Base-by-base conservation (phyloP, 2,888 invertebrate genomes). In the Zaprionus obscuricornis region DNA sequence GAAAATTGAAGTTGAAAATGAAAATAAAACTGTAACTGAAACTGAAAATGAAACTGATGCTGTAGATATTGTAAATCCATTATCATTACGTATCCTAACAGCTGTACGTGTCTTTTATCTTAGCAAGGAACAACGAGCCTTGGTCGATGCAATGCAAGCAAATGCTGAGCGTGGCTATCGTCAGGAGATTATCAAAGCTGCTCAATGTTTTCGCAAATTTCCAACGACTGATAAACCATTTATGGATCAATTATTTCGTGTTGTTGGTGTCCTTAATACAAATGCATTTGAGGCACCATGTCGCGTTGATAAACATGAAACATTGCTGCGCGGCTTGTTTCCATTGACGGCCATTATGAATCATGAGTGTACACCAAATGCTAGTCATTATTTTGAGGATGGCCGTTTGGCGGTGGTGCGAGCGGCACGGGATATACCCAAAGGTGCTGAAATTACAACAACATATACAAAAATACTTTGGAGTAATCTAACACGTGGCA, bases 281-380 rank as follows among this genome's bases (percentile, higher is more conserved):
- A 90, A 90, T 52, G 90, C 91, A 11, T 90, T 90, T 20, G 90
- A 90, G 75, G 87, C 89, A 0, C 86, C 90, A 1, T 87, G 85
- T 22, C 84, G 87, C 16, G 81, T 86, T 10, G 84, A 72, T 3
- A 79, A 78, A 6, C 86, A 86, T 43, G 89, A 90, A 68, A 85
- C 87, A 49, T 91, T 92, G 60, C 90, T 93, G 16, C 91, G 94
- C 40, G 94, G 93, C 51, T 90, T 95, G 68, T 95, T 94, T 87
- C 92, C 94, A 1, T 92, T 92, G 55, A 93, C 94, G 1, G 93
- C 94, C 14, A 92, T 95, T 90, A 92, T 95, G 91, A 92, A 94
- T 75, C 95, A 95, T 82, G 93, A 93, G 78, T 95, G 95, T 86
- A 92, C 91, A 40, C 93, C 95, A 22, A 95, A 95, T 85, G 94